Percentiles rank a stretch among this genome's conserved stretches.
Evolutionary conservation across 2,797 vertebrate genomes (phyloP).

Genomic region (Tarsius wallacei): DNA sequence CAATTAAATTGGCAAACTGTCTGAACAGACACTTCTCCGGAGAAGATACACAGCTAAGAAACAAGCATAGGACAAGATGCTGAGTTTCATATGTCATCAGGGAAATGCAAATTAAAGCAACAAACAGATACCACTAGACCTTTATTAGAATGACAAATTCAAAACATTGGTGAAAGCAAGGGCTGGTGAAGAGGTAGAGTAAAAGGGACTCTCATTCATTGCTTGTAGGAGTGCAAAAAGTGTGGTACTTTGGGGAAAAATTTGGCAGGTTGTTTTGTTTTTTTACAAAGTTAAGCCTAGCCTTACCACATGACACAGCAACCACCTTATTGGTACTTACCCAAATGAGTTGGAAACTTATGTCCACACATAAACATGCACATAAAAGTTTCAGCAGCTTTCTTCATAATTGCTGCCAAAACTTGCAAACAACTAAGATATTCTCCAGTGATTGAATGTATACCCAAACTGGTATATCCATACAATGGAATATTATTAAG

Average conservation of each 20-base stretch:
- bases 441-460: not conserved
- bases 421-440: not conserved
- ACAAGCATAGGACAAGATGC: not conserved
- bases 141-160: not conserved
- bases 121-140: not conserved
- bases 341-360: not conserved
- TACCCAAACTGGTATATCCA: not conserved
- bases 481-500: not conserved
- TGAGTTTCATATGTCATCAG: not conserved
- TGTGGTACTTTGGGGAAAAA: not conserved
- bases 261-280: not conserved
- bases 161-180: not conserved
- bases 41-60: not conserved
- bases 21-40: not conserved
- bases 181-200: not conserved
- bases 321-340: not conserved
- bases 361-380: not conserved
- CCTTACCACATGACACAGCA: not conserved
- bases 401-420: not conserved
- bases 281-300: not conserved
- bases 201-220: not conserved
- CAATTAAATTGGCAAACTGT: not conserved
- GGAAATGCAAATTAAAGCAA: not conserved
- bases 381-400: not conserved
- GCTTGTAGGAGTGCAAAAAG: not conserved